Evolutionary conservation across 2,888 invertebrate species (phyloP), one percentile per base, ranked within the genome.

Genomic region (Netelia melanura): DNA sequence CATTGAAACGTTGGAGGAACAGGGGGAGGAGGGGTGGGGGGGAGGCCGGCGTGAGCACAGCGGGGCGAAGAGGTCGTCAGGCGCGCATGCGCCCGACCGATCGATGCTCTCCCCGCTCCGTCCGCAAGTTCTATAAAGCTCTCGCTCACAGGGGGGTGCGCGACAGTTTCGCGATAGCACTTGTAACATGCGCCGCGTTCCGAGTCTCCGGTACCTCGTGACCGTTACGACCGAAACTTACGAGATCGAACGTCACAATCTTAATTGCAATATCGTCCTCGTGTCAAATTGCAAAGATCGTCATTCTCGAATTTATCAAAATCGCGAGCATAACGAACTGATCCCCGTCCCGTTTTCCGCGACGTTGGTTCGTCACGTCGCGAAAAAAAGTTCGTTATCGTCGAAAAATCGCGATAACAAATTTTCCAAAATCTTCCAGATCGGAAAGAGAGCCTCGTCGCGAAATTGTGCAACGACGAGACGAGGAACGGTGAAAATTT

Each of bases 61-160:
- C 86, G 82, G 86, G 87, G 68, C 44, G 64, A 64, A 75, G 90
- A 90, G 88, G 90, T 88, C 87, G 89, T 89, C 88, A 88, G 90
- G 93, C 93, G 93, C 93, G 93, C 93, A 93, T 92, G 93, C 93
- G 93, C 93, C 87, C 87, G 89, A 86, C 90, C 91, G 93, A 93
- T 93, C 93, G 93, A 93, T 93, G 93, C 89, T 21, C 89, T 38
- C 90, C 79, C 82, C 90, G 91, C 87, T 88, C 91, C 89, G 48
- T 78, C 78, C 86, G 80, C 85, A 17, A 88, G 89, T 91, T 90
- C 91, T 93, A 93, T 92, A 93, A 93, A 93, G 92, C 92, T 91
- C 91, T 89, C 90, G 90, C 89, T 90, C 90, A 89, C 89, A 48
- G 90, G 90, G 91, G 92, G 93, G 91, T 90, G 92, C 90, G 91